Base-by-base conservation (phyloP, 1,140 invertebrate species). In the Lepidotrigona ventralis region DNA sequence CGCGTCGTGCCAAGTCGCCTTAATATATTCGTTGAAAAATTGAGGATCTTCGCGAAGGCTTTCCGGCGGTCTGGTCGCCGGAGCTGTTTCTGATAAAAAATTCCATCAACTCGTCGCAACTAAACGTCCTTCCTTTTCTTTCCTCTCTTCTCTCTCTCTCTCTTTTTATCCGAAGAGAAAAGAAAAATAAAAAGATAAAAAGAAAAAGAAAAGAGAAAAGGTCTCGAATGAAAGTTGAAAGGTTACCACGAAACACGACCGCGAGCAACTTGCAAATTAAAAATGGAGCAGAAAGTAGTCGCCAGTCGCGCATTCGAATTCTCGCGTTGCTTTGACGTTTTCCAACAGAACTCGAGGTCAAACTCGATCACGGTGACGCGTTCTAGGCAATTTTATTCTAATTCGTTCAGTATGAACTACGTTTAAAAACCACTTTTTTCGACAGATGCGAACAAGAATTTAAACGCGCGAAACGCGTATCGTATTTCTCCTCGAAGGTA, bases 1-100 rank as follows among this genome's bases (percentile, higher is more conserved):
- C 23, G 23, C 0, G 26, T 23, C 53, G 19, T 4, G 66, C 15
- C 58, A 63, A 74, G 51, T 56, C 56, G 26, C 46, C n/a, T 53
- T 64, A 81, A 73, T 53, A 64, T 66, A 54, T 68, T 75, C 56
- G 54, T 33, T 66, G 23, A 54, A 66, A 79, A 46, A 64, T 81
- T 74, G 51, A 66, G 17, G 19, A 21, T 26, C 60, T 26, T 58
- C 29, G 39, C 29, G 5, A 56, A 33, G 12, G 33, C n/a, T 46
- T 60, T 60, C n/a, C 21, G n/a, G 29, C 46, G 21, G 56, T 66
- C 29, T 46, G n/a, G 17, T 39, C 23, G 9, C 69, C 14, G 39
- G 39, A 9, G n/a, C 23, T 46, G 2, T 19, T 6, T 51, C 46
- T 46, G 26, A 73, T 53, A 73, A 81, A 81, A 64, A 73, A 64